Evolutionary conservation across 1,140 invertebrate species (phyloP).

Genomic region (Polyergus mexicanus): DNA sequence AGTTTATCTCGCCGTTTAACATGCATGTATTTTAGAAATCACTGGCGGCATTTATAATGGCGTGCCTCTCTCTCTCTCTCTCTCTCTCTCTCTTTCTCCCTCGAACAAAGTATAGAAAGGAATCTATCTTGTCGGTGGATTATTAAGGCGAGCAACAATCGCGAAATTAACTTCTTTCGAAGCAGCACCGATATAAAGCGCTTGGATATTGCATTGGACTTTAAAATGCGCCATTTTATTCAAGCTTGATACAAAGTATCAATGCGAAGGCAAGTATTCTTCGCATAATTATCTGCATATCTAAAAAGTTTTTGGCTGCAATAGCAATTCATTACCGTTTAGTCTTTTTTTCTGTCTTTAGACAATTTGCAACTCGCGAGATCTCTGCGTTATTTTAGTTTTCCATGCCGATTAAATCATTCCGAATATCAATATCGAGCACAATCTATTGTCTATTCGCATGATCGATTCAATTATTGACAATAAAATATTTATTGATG

Average conservation of each 20-base stretch:
- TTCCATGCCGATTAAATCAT: not conserved
- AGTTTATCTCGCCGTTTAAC: slow-evolving; percentile 41
- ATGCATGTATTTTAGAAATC: slow-evolving; percentile 54
- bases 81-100: too few species aligned
- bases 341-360: slow-evolving; percentile 29
- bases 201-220: slow-evolving; percentile 76
- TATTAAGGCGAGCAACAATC: slow-evolving; percentile 66
- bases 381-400: not conserved
- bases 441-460: not conserved
- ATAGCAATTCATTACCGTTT: not conserved
- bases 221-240: slow-evolving; percentile 70
- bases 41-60: slow-evolving; percentile 48
- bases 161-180: slow-evolving; percentile 69
- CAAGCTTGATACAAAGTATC: slow-evolving; percentile 61
- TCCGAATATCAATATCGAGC: not conserved
- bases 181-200: slow-evolving; percentile 56
- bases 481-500: slow-evolving; percentile 5
- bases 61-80: too few species aligned
- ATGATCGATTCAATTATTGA: not conserved
- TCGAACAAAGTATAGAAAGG: slow-evolving; percentile 59
- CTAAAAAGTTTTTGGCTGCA: slow-evolving; percentile 54
- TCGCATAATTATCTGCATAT: slow-evolving; percentile 66
- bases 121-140: slow-evolving; percentile 69
- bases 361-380: not conserved
- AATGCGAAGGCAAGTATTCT: not conserved